Evolutionary conservation across 2,113 vertebrate species (phyloP), one percentile per base, ranked within the genome.

Genomic region (Coregonus clupeaformis): DNA sequence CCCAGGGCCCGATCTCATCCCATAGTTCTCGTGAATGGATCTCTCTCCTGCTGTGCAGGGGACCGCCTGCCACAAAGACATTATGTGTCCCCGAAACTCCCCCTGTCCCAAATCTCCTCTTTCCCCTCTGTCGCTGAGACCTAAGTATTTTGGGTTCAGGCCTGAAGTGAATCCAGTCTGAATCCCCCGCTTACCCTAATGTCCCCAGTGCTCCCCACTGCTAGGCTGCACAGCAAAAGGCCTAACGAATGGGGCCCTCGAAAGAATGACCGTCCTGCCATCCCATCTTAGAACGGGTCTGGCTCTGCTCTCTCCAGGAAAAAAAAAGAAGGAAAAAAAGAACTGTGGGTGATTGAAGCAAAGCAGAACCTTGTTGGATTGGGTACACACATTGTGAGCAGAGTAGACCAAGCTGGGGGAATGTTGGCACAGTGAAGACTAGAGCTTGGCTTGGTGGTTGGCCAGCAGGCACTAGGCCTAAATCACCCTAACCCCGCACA

Each of bases 81-180:
- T 84, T 83, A 68, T 73, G 65, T 59, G 68, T 75, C 74, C 57
- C 32, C 68, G 68, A 49, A 70, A 67, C 66, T 11, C 9, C 9
- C 36, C 9, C 36, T 42, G 9, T 42, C 36, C 9, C 36, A 42
- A 11, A 42, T 3, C n/a, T n/a, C n/a, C n/a, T n/a, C n/a, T n/a
- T n/a, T 42, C 36, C 69, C 27, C 27, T n/a, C 62, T 25, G 52
- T 79, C 65, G 74, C 70, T 85, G 75, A 87, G 89, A 79, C 71
- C 72, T 62, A 84, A 78, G 77, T 63, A 73, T 87, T 82, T 52
- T 81, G 72, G 82, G 77, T 80, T 52, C 27, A 60, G 74, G 60
- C 73, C 72, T 52, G 16, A 72, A 12, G 47, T 29, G 16, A 32
- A 63, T 25, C 11, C 24, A 27, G 14, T 25, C 14, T 18, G 4